A percentile compares a stretch with the other conserved stretches of the same genome.
Evolutionary conservation across 1,140 invertebrate species (phyloP).

Genomic region (Paraescarpia echinospica): DNA sequence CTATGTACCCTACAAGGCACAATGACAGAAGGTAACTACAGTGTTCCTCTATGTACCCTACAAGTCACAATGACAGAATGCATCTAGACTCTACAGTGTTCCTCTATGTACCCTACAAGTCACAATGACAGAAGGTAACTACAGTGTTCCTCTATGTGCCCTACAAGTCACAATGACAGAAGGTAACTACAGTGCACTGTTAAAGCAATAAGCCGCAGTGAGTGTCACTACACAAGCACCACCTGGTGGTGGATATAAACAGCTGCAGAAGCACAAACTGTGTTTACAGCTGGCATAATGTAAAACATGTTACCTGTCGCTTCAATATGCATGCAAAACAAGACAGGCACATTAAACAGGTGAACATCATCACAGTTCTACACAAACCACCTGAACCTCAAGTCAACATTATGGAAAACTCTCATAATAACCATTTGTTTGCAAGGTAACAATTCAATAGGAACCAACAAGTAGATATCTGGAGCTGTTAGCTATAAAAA

Average conservation of each 20-base stretch:
- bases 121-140: neutral
- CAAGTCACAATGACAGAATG: neutral
- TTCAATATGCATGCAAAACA: slow-evolving; percentile 11
- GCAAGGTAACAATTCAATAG: no score
- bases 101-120: neutral
- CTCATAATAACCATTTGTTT: no score
- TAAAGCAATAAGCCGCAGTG: neutral
- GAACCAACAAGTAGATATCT: neutral
- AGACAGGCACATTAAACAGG: slow-evolving; percentile 2
- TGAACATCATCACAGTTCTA: neutral
- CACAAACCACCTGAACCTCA: no score
- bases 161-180: neutral
- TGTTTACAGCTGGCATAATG: neutral
- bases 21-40: neutral
- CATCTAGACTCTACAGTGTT: neutral
- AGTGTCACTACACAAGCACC: neutral
- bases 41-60: neutral
- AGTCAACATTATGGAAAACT: no score
- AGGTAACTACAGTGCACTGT: neutral
- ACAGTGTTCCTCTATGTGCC: neutral
- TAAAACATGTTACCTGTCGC: slow-evolving; percentile 13
- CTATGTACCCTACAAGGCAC: neutral
- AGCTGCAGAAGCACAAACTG: neutral
- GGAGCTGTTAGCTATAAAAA: neutral
- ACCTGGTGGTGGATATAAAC: neutral